Evolutionary conservation across 2,797 vertebrate genomes (phyloP).

Genomic region (Oryzias sinensis): DNA sequence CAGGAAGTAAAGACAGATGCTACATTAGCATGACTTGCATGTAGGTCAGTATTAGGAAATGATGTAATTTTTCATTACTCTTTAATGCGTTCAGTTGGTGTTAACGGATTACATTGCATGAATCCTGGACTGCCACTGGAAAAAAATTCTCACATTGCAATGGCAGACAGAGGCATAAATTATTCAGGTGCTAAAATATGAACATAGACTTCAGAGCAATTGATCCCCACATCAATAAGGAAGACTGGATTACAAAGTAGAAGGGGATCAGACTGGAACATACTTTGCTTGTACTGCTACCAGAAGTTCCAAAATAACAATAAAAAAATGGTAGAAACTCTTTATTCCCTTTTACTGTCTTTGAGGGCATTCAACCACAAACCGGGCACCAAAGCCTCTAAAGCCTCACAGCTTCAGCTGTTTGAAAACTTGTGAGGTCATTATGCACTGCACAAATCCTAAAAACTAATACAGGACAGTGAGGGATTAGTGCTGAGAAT

Average conservation of each 20-base stretch:
- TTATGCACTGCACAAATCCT: conserved; percentile 26
- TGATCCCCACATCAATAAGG: conserved; percentile 55
- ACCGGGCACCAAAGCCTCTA: neutral
- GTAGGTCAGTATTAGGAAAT: conserved; percentile 28
- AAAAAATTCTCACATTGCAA: conserved; percentile 36
- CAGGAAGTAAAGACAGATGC: conserved; percentile 4
- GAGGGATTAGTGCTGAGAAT: conserved; percentile 35
- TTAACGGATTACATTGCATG: conserved; percentile 7
- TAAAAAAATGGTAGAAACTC: neutral
- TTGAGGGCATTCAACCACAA: neutral
- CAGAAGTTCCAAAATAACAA: neutral
- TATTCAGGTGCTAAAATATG: conserved; percentile 59
- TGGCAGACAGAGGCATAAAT: conserved; percentile 44
- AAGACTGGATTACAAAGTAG: conserved; percentile 59
- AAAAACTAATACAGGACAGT: conserved; percentile 36
- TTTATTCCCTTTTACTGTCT: conserved; percentile 1
- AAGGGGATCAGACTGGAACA: conserved; percentile 12
- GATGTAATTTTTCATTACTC: conserved; percentile 9
- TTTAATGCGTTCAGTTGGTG: conserved; percentile 9
- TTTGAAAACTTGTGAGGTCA: conserved; percentile 23
- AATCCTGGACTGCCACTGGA: conserved; percentile 28
- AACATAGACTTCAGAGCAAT: conserved; percentile 41
- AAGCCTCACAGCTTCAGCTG: conserved; percentile 9
- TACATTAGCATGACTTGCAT: conserved; percentile 13
- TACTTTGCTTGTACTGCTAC: conserved; percentile 6